Conservation (phyloP, 2,888 invertebrate species). For the Baccha elongata region DNA sequence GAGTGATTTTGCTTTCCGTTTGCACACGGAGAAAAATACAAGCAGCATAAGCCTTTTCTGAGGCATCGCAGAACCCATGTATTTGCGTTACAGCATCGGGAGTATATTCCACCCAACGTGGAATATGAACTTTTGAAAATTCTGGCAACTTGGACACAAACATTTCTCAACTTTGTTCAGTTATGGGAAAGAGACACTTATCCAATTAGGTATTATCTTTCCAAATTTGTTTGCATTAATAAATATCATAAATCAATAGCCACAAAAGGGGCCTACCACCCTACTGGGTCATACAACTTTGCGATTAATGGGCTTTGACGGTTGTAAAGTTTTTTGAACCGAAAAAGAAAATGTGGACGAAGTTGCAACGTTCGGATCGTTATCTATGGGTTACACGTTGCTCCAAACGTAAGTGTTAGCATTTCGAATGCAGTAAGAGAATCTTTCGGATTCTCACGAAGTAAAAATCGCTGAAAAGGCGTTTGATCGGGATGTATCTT, state of each 20-base stretch:
- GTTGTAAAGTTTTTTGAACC: too few relatives aligned
- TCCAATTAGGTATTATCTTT: conserved; percentile 45
- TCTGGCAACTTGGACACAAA: not conserved
- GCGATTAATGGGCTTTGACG: too few relatives aligned
- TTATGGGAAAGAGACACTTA: not conserved
- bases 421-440: too few relatives aligned
- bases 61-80: conserved; percentile 61
- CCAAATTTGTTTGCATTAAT: conserved; percentile 64
- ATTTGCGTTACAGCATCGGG: conserved; percentile 6
- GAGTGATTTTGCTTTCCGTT: not conserved
- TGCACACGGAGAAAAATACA: conserved; percentile 11
- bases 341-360: too few relatives aligned
- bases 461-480: too few relatives aligned
- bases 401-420: too few relatives aligned
- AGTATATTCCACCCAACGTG: conserved; percentile 4
- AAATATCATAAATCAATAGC: conserved; percentile 51
- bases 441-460: too few relatives aligned
- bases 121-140: not conserved
- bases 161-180: not conserved
- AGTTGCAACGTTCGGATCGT: too few relatives aligned
- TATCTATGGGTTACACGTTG: too few relatives aligned
- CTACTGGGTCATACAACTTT: conserved; percentile 56
- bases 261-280: conserved; percentile 55
- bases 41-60: conserved; percentile 54
- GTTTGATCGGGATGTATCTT: too few relatives aligned